Evolutionary conservation across 2,113 vertebrate genomes (phyloP).

Genomic region (Centropristis striata): DNA sequence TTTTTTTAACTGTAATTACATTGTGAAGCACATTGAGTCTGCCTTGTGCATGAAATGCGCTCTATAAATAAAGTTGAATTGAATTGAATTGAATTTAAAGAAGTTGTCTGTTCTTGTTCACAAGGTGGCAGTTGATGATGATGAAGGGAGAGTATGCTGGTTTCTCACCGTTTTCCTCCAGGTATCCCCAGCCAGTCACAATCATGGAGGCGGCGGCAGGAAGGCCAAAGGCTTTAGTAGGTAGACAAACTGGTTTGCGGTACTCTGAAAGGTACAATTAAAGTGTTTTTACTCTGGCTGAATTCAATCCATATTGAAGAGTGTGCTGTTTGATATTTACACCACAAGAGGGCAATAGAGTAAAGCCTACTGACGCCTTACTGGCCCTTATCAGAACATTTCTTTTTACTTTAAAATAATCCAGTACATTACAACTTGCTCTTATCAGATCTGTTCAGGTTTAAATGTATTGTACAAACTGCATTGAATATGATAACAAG

Average conservation of each 20-base stretch:
- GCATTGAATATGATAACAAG: neutral
- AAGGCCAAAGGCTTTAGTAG: slow-evolving; percentile 85
- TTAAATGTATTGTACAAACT: neutral
- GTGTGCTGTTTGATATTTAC: neutral
- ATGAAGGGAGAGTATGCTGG: neutral
- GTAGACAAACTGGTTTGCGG: slow-evolving; percentile 89
- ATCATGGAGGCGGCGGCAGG: slow-evolving; percentile 55
- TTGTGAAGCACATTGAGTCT: too few species aligned
- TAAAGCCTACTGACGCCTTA: neutral
- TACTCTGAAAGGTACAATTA: slow-evolving; percentile 69
- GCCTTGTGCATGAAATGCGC: too few species aligned
- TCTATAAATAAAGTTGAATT: too few species aligned
- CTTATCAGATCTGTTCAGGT: neutral
- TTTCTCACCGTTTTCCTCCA: slow-evolving; percentile 75
- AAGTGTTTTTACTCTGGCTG: neutral
- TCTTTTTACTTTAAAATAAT: too few species aligned
- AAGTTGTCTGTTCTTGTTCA: neutral
- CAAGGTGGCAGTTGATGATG: neutral
- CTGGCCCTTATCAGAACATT: neutral
- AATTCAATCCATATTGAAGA: neutral
- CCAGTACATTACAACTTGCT: neutral
- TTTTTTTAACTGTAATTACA: too few species aligned
- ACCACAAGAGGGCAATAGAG: slow-evolving; percentile 42
- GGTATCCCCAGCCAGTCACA: slow-evolving; percentile 93
- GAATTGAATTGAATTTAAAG: too few species aligned